These are phyloP conservation scores for Nasua narica DNA, from an alignment of 2,797 vertebrate genomes.

Conservation along the genomic window DNA sequence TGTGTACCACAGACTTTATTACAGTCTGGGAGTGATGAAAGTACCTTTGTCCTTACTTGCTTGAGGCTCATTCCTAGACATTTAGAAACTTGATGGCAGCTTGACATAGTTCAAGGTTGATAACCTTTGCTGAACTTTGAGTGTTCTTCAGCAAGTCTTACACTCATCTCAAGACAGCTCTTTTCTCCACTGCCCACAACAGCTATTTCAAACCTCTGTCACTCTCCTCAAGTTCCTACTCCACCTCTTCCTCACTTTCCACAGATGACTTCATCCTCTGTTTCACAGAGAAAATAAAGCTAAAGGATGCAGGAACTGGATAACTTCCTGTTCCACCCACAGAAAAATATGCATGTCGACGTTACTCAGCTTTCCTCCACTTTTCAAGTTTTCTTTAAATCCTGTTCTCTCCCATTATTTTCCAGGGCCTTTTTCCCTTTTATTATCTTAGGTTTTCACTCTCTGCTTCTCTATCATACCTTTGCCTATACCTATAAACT, in stretches of 20 bases:
- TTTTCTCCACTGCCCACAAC: slow-evolving; percentile 3
- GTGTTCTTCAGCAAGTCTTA: background rate
- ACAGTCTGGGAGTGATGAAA: background rate
- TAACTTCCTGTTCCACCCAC: slow-evolving; percentile 31
- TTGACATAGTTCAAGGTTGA: background rate
- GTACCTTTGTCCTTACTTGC: background rate
- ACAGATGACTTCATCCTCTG: slow-evolving; percentile 21
- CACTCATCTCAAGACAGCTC: background rate
- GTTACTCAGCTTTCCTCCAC: background rate
- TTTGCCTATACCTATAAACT: background rate
- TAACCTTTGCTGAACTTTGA: background rate
- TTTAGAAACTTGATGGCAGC: background rate
- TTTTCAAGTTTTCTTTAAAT: slow-evolving; percentile 26
- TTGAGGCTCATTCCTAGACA: background rate
- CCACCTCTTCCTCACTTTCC: slow-evolving; percentile 40
- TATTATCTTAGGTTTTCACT: background rate
- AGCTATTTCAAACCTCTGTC: slow-evolving; percentile 24
- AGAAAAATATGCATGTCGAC: background rate
- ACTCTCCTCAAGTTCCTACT: background rate
- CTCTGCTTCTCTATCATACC: background rate
- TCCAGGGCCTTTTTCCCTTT: background rate
- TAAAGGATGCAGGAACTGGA: slow-evolving; percentile 18
- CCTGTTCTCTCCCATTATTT: background rate
- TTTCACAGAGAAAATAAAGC: slow-evolving; percentile 40
- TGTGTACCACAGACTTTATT: background rate